Conservation (phyloP, 2,113 vertebrate species). For the Tangachromis dhanisi region DNA sequence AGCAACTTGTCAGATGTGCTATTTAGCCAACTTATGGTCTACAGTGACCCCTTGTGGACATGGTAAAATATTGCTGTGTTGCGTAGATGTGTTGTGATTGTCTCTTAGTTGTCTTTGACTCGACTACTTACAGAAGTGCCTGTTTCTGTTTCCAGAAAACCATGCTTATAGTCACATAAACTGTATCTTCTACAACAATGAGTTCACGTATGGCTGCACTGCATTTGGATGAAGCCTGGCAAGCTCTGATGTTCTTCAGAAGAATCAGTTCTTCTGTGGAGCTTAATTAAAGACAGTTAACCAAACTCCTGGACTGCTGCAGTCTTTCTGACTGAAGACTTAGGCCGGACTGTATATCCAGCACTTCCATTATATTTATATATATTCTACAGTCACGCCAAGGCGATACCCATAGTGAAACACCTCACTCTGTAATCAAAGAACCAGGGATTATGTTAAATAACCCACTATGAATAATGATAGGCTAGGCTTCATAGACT, state of each 20-base stretch:
- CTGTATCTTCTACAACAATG: not conserved
- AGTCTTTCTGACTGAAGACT: not conserved
- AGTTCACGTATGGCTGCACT: not conserved
- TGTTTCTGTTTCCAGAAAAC: not conserved
- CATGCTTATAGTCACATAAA: rapidly evolving
- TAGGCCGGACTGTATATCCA: not conserved
- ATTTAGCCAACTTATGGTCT: not conserved
- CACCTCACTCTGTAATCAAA: not conserved
- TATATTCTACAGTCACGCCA: not conserved
- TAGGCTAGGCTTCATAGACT: not conserved
- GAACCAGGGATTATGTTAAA: not conserved
- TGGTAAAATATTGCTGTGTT: not conserved
- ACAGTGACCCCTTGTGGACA: rapidly evolving
- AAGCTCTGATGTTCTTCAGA: not conserved
- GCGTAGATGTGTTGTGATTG: rapidly evolving
- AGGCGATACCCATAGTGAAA: not conserved
- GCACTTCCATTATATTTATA: not conserved
- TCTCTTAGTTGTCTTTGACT: not conserved
- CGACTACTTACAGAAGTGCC: not conserved
- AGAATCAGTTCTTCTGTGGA: not conserved
- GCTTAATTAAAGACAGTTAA: not conserved
- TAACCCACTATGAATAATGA: not conserved
- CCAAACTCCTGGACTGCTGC: not conserved
- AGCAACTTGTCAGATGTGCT: rapidly evolving
- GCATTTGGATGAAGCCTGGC: not conserved